Percentiles rank a stretch among this genome's conserved stretches.
These are phyloP conservation scores for Tetraneura akinire DNA, from an alignment of 1,140 invertebrate species.

Conservation along the genomic window DNA sequence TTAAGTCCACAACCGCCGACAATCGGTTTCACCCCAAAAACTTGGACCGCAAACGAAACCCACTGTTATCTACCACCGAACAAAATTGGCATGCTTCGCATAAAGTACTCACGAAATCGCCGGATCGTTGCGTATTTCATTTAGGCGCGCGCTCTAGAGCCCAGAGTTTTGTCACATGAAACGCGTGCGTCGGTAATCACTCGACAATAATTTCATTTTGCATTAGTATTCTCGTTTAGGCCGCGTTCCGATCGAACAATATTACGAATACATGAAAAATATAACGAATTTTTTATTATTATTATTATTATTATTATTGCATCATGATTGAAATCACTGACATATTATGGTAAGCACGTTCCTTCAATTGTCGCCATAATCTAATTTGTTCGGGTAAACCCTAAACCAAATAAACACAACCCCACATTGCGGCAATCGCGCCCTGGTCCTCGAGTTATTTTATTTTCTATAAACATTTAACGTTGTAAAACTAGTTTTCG, in stretches of 20 bases:
- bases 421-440: not conserved
- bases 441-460: not conserved
- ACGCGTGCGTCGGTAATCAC: too few species aligned
- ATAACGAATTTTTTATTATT: too few species aligned
- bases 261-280: too few species aligned
- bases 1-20: not conserved
- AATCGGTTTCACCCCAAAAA: not conserved
- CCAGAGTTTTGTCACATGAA: not conserved
- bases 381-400: not conserved
- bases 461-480: slow-evolving; percentile 18
- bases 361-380: slow-evolving; percentile 16
- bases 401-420: slow-evolving; percentile 5
- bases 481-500: not conserved
- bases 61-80: not conserved
- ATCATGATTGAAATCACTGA: not conserved
- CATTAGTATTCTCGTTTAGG: too few species aligned
- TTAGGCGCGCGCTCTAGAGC: not conserved
- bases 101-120: not conserved
- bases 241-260: too few species aligned
- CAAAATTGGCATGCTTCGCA: slow-evolving; percentile 9
- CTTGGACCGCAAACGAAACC: slow-evolving; percentile 4
- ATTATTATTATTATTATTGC: too few species aligned
- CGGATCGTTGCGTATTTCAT: slow-evolving; percentile 16
- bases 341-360: slow-evolving; percentile 30
- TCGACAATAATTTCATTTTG: too few species aligned